Conservation (phyloP, 2,888 invertebrate species). For the Tipula unca region DNA sequence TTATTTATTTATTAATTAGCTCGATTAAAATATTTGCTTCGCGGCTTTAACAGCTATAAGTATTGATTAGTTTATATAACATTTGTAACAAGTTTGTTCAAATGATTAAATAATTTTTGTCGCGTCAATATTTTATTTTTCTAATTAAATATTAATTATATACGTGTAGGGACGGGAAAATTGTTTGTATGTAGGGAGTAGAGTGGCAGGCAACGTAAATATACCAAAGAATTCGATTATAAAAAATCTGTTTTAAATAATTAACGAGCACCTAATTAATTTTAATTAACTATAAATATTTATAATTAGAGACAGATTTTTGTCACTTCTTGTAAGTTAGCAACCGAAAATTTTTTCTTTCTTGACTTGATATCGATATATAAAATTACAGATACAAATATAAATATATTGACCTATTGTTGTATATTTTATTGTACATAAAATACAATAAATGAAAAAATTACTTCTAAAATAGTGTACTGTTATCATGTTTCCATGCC, state of each 20-base stretch:
- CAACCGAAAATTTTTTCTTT: too few species aligned
- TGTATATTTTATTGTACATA: too few species aligned
- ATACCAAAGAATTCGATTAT: not conserved
- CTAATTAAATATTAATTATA: not conserved
- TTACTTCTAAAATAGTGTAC: too few species aligned
- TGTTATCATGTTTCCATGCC: too few species aligned
- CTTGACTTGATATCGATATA: too few species aligned
- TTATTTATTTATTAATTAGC: not conserved
- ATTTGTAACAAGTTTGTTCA: not conserved
- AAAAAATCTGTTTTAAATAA: not conserved
- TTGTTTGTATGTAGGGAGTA: not conserved
- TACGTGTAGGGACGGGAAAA: not conserved
- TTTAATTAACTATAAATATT: not conserved
- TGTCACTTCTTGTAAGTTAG: not conserved
- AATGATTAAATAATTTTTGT: not conserved
- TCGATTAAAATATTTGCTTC: not conserved
- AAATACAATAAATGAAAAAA: too few species aligned
- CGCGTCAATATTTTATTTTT: not conserved
- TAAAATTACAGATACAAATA: too few species aligned
- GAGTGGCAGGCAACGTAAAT: not conserved
- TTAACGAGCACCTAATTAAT: not conserved
- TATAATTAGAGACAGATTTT: not conserved
- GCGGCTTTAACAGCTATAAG: not conserved
- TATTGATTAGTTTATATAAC: not conserved
- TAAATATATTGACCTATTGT: too few species aligned